Conservation (phyloP, 1,140 invertebrate species). For the Caenorhabditis inopinata region DNA sequence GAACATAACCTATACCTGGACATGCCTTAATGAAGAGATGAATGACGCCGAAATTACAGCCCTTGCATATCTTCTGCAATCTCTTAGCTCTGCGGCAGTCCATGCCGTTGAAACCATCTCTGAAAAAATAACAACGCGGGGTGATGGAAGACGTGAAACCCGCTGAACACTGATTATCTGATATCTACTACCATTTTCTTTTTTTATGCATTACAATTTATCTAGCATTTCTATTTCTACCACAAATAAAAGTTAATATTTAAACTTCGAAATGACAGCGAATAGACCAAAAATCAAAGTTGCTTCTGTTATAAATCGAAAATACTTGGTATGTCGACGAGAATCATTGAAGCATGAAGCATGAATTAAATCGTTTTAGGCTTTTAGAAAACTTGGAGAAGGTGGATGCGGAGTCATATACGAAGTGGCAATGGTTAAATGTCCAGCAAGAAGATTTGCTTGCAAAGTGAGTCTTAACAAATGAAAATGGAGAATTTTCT, state of each 20-base stretch:
- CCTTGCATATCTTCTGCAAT: not conserved
- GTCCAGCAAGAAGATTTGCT: not conserved
- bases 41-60: constrained; percentile 14
- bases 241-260: too few relatives aligned
- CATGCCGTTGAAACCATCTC: not conserved
- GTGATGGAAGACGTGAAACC: too few relatives aligned
- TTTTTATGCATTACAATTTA: too few relatives aligned
- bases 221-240: too few relatives aligned
- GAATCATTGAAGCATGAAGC: not conserved
- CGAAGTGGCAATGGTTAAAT: not conserved
- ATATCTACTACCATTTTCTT: too few relatives aligned
- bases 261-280: not conserved
- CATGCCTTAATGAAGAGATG: not conserved
- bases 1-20: not conserved
- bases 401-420: constrained; percentile 38
- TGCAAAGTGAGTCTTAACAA: not conserved
- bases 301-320: constrained; percentile 3
- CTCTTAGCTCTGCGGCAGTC: not conserved
- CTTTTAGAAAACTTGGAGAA: constrained; percentile 31
- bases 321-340: not conserved
- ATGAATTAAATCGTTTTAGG: not conserved
- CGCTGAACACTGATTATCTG: too few relatives aligned
- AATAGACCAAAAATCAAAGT: constrained; percentile 23
- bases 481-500: too few relatives aligned
- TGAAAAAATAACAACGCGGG: too few relatives aligned